Percentiles rank a stretch among this genome's conserved stretches.
Conservation (phyloP, 2,113 vertebrate species). For the Tragelaphus imberbis region DNA sequence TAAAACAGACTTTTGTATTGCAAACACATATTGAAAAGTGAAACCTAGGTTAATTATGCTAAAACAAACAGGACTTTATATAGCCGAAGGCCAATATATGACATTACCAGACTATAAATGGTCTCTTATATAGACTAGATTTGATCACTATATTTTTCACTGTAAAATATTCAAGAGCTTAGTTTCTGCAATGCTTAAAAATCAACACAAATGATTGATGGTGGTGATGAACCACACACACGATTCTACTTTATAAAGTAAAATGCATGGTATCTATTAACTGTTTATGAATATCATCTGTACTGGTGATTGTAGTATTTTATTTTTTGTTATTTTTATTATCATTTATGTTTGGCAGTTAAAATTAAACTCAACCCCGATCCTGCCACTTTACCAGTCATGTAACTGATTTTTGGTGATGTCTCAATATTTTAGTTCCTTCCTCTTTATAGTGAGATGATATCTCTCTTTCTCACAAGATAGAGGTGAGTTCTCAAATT, state of each 20-base stretch:
- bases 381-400: not conserved
- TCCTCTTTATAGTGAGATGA: not conserved
- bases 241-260: conserved; percentile 8
- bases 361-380: not conserved
- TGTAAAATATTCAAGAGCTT: conserved; percentile 33
- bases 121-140: conserved; percentile 3
- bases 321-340: not conserved
- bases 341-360: not conserved
- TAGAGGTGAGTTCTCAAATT: not conserved
- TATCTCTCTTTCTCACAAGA: not conserved
- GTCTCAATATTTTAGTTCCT: not conserved
- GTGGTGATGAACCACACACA: not conserved
- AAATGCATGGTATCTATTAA: not conserved
- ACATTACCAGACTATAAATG: conserved; percentile 3
- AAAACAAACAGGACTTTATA: conserved; percentile 72
- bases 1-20: conserved; percentile 74
- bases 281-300: not conserved
- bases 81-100: conserved; percentile 45
- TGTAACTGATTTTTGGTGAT: not conserved
- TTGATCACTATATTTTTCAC: conserved; percentile 49
- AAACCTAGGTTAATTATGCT: conserved; percentile 73
- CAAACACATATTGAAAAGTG: conserved; percentile 72
- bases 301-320: not conserved
- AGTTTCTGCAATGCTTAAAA: conserved; percentile 5
- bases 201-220: not conserved